A percentile compares a stretch with the other conserved stretches of the same genome.
phyloP scores from a whole-genome alignment of 2,797 vertebrate species.

The Malurus splendens region DNA sequence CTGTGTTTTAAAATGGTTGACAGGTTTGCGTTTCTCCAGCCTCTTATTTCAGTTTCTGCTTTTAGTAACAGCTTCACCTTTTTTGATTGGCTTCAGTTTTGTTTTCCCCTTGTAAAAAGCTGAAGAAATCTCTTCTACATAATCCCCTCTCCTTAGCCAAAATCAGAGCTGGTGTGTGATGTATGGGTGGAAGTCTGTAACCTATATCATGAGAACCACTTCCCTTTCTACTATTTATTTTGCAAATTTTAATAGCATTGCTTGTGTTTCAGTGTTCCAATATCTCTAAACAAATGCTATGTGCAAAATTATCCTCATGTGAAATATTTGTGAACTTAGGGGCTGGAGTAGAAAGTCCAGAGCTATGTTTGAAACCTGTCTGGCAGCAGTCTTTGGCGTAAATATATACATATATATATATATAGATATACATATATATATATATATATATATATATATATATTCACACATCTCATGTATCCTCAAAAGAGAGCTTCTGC shows the following conservation, averaged over 20 bases:
- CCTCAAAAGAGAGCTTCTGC: not conserved
- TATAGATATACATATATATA: not conserved
- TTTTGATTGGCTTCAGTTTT: not conserved
- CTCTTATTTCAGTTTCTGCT: not conserved
- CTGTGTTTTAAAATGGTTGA: not conserved
- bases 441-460: rapidly evolving
- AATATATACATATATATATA: too few relatives aligned
- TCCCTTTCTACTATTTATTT: not conserved
- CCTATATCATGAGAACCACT: not conserved
- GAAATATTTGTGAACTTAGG: not conserved
- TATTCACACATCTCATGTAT: too few relatives aligned
- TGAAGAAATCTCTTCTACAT: not conserved
- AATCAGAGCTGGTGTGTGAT: not conserved
- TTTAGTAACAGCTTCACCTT: not conserved
- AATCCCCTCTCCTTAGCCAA: not conserved
- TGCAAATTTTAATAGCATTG: not conserved
- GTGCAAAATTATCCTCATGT: not conserved
- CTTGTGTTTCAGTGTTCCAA: not conserved
- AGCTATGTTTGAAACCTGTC: not conserved
- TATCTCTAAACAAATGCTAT: not conserved
- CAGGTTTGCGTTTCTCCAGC: not conserved
- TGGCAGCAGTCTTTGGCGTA: not conserved
- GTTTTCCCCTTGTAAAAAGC: not conserved
- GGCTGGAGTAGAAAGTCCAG: not conserved
- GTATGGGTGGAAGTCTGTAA: not conserved